A percentile compares a stretch with the other conserved stretches of the same genome.
phyloP scores from a whole-genome alignment of 2,113 vertebrate species.

The Synodontis membranacea region DNA sequence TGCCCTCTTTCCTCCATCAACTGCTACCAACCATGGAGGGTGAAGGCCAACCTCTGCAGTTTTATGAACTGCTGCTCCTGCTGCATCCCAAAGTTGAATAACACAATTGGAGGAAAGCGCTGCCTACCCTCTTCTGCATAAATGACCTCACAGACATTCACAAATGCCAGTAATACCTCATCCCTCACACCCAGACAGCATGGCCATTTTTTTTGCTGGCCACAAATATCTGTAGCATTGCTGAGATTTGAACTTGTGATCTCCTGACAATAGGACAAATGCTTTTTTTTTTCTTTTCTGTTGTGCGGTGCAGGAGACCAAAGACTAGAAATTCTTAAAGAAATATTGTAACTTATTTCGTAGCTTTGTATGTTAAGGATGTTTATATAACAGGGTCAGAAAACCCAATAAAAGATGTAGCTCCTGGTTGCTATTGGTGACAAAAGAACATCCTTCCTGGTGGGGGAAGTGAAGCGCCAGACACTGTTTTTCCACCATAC shows the following conservation, averaged over 20 bases:
- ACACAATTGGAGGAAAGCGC: neutral
- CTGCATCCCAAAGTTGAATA: neutral
- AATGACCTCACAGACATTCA: neutral
- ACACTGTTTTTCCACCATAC: conserved; percentile 36
- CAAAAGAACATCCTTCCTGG: conserved; percentile 29
- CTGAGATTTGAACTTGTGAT: neutral
- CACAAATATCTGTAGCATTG: neutral
- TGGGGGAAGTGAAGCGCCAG: conserved; percentile 24
- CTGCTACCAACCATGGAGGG: neutral
- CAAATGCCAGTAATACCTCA: neutral
- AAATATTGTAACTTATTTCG: neutral
- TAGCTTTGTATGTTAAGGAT: neutral
- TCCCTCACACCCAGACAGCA: neutral
- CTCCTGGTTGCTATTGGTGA: conserved; percentile 30
- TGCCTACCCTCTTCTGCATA: neutral
- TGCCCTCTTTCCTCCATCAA: neutral
- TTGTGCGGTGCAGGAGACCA: neutral
- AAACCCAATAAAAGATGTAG: neutral
- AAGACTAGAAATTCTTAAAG: neutral
- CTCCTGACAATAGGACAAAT: neutral
- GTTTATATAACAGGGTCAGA: neutral
- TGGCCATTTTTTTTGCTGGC: neutral
- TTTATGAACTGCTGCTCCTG: neutral
- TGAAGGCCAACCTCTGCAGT: neutral
- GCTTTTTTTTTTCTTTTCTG: no score